phyloP scores from a whole-genome alignment of 1,140 invertebrate genomes.

The Scylla paramamosain region DNA sequence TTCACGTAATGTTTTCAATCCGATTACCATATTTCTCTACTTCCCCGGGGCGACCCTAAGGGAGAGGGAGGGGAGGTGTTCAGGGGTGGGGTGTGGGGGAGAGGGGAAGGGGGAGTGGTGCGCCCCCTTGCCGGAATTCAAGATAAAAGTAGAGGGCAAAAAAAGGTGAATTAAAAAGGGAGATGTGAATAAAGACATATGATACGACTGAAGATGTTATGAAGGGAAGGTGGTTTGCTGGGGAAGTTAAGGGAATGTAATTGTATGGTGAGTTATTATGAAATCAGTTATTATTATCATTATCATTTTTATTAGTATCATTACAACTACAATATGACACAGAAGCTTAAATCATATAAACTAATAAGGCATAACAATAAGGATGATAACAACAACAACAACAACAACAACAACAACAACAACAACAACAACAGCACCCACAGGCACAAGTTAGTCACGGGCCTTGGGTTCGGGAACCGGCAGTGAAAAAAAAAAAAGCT shows the following conservation, averaged over 20 bases:
- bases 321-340: neutral
- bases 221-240: neutral
- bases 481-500: neutral
- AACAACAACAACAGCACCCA: neutral
- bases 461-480: neutral
- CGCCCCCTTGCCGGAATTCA: neutral
- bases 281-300: neutral
- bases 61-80: neutral
- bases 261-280: neutral
- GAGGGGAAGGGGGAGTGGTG: neutral
- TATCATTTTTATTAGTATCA: neutral
- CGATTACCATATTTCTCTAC: neutral
- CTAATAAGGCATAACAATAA: neutral
- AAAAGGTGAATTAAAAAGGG: neutral
- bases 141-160: neutral
- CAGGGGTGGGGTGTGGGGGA: too few relatives aligned
- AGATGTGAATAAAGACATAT: neutral
- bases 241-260: neutral
- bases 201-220: neutral
- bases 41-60: neutral
- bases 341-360: neutral
- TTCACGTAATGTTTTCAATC: too few relatives aligned
- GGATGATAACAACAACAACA: neutral
- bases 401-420: conserved; percentile 15
- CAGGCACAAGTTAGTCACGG: neutral